Evolutionary conservation across 2,113 vertebrate genomes (phyloP), one percentile per base, ranked within the genome.

Genomic region (Varanus komodoensis): DNA sequence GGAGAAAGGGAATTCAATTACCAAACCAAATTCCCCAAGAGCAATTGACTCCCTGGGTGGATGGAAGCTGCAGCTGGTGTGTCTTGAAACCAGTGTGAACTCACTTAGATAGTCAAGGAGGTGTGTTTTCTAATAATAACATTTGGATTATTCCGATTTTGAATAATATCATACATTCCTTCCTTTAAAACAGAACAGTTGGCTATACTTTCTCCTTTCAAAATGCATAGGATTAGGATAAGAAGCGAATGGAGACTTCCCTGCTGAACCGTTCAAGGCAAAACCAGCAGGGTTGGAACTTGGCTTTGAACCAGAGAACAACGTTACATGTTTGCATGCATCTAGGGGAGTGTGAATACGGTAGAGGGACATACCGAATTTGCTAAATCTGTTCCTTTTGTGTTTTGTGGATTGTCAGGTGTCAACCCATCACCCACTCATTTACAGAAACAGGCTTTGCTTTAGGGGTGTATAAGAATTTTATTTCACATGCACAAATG

Each of bases 1-100:
- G 73, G 80, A 88, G 64, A 71, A 88, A 79, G 25, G 64, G 81
- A 88, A 88, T 91, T 84, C 90, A 88, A 88, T 91, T 88, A 88
- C 61, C 34, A 78, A 78, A 79, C 57, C 34, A 84, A 29, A 88
- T 88, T 84, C 86, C 86, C 82, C 80, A 79, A 88, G 48, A 91
- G 73, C 86, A 84, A 84, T 84, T 71, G 61, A 57, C 74, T 88
- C 38, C 82, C 81, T 50, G 67, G 81, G 52, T n/a, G 64, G 52
- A 44, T 6, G 82, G n/a, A 80, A 64, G 73, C 81, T 84, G 73
- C 73, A 71, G 73, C 64, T 79, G 48, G 50, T 27, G 3, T 27
- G 8, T 69, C 80, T 83, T 27, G 23, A 34, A 54, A 29, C 64
- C 38, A 32, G 64, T 23, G 44, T 23, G 68, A 48, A 79, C 44